Evolutionary conservation across 2,113 vertebrate species (phyloP).

Genomic region (Aegypius monachus): DNA sequence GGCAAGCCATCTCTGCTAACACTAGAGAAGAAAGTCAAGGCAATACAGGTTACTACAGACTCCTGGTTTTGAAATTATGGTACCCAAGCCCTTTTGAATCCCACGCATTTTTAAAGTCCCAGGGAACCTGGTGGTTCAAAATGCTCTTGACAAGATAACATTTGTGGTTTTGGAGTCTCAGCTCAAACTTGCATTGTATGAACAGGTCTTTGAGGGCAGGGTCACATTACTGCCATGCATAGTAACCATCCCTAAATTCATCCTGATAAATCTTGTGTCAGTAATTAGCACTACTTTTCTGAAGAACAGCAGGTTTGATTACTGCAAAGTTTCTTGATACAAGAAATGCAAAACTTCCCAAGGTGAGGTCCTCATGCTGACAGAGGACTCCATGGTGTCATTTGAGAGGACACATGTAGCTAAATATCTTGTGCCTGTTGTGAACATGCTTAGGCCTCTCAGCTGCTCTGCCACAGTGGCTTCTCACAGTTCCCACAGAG

Average conservation of each 20-base stretch:
- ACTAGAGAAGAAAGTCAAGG: not conserved
- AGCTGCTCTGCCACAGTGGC: not conserved
- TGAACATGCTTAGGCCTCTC: not conserved
- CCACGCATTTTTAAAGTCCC: not conserved
- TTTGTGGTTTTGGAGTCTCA: not conserved
- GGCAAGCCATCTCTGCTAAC: not conserved
- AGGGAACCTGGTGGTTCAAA: not conserved
- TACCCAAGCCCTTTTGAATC: not conserved
- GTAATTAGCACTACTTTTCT: not conserved
- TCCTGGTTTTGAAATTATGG: not conserved
- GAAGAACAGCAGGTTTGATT: not conserved
- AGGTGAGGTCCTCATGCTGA: not conserved
- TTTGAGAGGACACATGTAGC: accelerated
- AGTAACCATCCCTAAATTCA: not conserved
- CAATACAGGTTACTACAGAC: not conserved
- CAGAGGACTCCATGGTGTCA: not conserved
- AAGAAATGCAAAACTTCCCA: not conserved
- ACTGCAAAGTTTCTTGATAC: not conserved
- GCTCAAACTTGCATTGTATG: not conserved
- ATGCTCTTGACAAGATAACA: not conserved
- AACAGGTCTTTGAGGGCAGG: not conserved
- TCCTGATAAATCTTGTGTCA: not conserved
- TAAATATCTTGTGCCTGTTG: not conserved
- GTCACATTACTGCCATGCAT: not conserved
- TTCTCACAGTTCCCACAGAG: not conserved